These are phyloP conservation scores for Chaetodon auriga DNA, from an alignment of 2,113 vertebrate genomes.

Conservation along the genomic window DNA sequence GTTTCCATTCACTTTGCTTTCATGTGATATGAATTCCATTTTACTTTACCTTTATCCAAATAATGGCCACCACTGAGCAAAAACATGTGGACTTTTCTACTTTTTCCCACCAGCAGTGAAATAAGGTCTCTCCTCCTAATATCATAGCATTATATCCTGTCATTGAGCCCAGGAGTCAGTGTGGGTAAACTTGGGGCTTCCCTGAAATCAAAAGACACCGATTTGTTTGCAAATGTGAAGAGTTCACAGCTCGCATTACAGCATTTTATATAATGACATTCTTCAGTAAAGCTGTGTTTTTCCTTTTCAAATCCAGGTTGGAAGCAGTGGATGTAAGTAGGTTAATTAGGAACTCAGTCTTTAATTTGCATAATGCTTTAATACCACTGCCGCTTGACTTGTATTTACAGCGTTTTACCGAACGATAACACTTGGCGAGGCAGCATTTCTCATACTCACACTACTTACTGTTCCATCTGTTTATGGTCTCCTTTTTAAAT, in stretches of 20 bases:
- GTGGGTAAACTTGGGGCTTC: not conserved
- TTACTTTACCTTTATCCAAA: not conserved
- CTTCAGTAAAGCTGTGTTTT: not conserved
- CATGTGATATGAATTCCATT: not conserved
- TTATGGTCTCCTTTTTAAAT: not conserved
- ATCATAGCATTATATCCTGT: not conserved
- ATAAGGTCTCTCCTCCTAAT: not conserved
- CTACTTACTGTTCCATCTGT: not conserved
- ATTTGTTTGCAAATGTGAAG: not conserved
- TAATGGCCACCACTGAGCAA: not conserved
- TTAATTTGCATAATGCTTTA: not conserved
- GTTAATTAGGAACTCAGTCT: constrained; percentile 2
- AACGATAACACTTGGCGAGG: too few relatives aligned
- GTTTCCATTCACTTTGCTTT: too few relatives aligned
- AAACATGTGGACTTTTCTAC: not conserved
- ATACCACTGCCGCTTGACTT: not conserved
- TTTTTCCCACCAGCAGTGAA: not conserved
- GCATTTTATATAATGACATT: not conserved
- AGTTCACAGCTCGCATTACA: not conserved
- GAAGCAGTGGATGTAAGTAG: not conserved
- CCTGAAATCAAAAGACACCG: not conserved
- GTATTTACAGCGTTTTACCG: not conserved
- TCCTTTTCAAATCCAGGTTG: not conserved
- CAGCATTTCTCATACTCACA: not conserved
- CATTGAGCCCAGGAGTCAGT: not conserved